These are phyloP conservation scores for Solenopsis fugax DNA, from an alignment of 1,140 invertebrate genomes.

Conservation along the genomic window DNA sequence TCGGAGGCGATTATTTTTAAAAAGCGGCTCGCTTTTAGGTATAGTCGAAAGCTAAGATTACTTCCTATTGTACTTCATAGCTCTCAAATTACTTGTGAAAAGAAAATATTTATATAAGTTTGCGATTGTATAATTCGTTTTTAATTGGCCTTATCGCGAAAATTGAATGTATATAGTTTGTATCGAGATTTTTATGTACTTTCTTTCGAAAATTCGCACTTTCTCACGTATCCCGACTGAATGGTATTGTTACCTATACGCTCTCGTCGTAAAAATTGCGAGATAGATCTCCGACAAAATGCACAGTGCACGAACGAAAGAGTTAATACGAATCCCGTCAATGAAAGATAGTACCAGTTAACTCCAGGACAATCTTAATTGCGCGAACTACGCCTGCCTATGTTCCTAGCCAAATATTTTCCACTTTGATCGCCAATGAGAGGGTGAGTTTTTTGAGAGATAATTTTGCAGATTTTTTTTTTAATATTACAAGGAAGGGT, in stretches of 20 bases:
- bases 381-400: constrained; percentile 10
- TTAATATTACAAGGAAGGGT: neutral
- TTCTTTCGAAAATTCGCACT: neutral
- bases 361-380: constrained; percentile 32
- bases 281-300: constrained; percentile 31
- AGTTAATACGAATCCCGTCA: constrained; percentile 26
- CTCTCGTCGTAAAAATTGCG: neutral
- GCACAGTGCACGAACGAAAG: neutral
- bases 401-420: constrained; percentile 40
- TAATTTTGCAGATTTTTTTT: constrained; percentile 23
- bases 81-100: neutral
- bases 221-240: constrained; percentile 3
- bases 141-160: constrained; percentile 5
- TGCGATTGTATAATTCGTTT: constrained; percentile 11
- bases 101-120: neutral
- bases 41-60: constrained; percentile 23
- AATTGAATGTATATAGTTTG: neutral
- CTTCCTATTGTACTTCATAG: neutral
- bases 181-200: neutral
- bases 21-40: neutral
- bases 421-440: constrained; percentile 13
- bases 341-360: constrained; percentile 12
- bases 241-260: constrained; percentile 36
- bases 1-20: constrained; percentile 7
- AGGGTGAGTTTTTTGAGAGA: neutral